Evolutionary conservation across 2,888 invertebrate species (phyloP).

Genomic region (Lasioglossum zephyrum): DNA sequence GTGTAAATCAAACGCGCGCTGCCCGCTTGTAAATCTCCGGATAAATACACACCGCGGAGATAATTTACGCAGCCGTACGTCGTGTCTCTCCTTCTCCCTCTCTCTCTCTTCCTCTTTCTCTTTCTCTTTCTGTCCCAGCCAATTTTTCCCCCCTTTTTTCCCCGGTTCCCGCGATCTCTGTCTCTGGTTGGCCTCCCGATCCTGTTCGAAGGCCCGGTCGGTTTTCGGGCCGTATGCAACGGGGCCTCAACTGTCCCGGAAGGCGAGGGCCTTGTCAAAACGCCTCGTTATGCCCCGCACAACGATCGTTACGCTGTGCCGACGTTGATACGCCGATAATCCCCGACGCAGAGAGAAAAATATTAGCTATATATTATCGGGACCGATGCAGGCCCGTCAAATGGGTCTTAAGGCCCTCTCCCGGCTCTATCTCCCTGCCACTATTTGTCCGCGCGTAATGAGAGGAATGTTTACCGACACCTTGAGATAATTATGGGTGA

Average conservation of each 20-base stretch:
- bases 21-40: slow-evolving; percentile 83
- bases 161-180: background rate
- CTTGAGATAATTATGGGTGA: slow-evolving; percentile 56
- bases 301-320: slow-evolving; percentile 54
- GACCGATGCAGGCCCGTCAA: slow-evolving; percentile 17
- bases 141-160: background rate
- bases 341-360: slow-evolving; percentile 34
- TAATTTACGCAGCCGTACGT: slow-evolving; percentile 82
- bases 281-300: slow-evolving; percentile 61
- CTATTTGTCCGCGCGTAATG: slow-evolving; percentile 43
- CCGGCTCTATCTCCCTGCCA: background rate
- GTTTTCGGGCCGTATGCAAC: slow-evolving; percentile 51
- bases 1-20: slow-evolving; percentile 83
- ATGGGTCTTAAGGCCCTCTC: background rate
- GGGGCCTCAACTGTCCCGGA: slow-evolving; percentile 61
- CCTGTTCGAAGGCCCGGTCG: slow-evolving; percentile 22
- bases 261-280: slow-evolving; percentile 58
- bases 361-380: slow-evolving; percentile 52
- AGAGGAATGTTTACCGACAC: slow-evolving; percentile 64
- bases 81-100: slow-evolving; percentile 15
- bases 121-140: background rate
- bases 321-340: slow-evolving; percentile 67
- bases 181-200: background rate
- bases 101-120: background rate
- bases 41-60: slow-evolving; percentile 83